A percentile compares a stretch with the other conserved stretches of the same genome.
phyloP scores from a whole-genome alignment of 2,888 invertebrate species.

The Tetranychus piercei region DNA sequence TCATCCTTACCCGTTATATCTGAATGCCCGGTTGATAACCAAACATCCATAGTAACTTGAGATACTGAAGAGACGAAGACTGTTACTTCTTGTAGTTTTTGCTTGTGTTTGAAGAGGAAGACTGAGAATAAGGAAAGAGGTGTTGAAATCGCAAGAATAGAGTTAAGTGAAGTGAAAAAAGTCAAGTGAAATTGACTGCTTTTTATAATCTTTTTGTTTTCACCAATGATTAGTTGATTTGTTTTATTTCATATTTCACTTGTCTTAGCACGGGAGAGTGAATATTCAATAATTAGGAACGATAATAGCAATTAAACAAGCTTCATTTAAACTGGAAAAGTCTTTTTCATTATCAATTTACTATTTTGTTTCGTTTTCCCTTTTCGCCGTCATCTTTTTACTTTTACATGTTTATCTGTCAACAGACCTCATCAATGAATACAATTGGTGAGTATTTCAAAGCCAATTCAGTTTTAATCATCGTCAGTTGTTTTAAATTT shows the following conservation, averaged over 20 bases:
- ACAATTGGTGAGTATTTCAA: background rate
- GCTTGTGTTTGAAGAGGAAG: no score
- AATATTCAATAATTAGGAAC: no score
- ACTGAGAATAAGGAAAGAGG: no score
- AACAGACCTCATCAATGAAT: background rate
- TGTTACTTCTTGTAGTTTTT: no score
- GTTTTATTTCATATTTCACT: background rate
- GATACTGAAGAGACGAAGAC: background rate
- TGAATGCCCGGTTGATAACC: background rate
- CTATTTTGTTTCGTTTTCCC: background rate
- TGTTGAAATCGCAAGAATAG: no score
- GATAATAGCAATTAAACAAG: no score
- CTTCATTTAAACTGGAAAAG: no score
- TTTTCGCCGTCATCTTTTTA: background rate
- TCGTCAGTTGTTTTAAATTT: no score
- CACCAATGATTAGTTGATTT: background rate
- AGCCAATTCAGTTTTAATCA: no score
- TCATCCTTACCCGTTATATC: background rate
- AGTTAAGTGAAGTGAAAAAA: no score
- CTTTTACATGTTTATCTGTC: background rate
- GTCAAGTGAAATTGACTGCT: background rate
- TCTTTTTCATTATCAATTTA: no score
- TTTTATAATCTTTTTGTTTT: background rate
- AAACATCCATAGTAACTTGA: background rate
- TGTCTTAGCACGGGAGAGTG: no score